Conservation (phyloP, 2,888 invertebrate genomes). For the Blera fallax region DNA sequence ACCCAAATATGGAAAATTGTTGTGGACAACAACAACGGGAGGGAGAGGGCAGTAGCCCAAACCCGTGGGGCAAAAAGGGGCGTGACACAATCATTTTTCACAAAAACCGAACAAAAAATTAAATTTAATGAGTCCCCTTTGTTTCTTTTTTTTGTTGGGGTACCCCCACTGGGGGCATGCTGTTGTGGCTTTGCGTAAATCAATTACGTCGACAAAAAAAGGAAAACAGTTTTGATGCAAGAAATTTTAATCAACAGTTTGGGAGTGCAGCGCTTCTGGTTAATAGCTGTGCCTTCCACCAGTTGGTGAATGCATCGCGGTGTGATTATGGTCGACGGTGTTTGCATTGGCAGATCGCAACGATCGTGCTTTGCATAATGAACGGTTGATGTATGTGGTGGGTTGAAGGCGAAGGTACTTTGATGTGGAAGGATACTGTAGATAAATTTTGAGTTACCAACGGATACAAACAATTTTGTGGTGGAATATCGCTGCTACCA, state of each 20-base stretch:
- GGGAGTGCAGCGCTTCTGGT: conserved; percentile 34
- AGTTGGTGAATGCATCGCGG: background rate
- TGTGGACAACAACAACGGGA: conserved; percentile 24
- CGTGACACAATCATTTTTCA: conserved; percentile 61
- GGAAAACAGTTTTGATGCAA: background rate
- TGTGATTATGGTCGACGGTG: background rate
- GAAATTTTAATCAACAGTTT: conserved; percentile 24
- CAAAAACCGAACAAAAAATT: conserved; percentile 35
- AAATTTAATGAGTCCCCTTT: conserved; percentile 39
- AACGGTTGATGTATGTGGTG: background rate
- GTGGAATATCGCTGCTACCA: no score
- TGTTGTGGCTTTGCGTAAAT: conserved; percentile 33
- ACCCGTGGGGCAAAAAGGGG: conserved; percentile 22
- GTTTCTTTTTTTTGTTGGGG: background rate
- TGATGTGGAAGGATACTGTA: no score
- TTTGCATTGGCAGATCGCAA: background rate
- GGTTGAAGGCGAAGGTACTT: background rate
- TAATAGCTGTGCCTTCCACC: background rate
- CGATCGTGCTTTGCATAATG: conserved; percentile 9
- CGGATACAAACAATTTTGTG: no score
- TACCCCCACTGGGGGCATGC: conserved; percentile 22
- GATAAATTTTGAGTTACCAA: no score
- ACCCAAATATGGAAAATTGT: conserved; percentile 66
- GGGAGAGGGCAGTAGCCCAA: background rate
- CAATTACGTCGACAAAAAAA: conserved; percentile 38